Conservation (phyloP, 2,113 vertebrate genomes). For the Falco punctatus region DNA sequence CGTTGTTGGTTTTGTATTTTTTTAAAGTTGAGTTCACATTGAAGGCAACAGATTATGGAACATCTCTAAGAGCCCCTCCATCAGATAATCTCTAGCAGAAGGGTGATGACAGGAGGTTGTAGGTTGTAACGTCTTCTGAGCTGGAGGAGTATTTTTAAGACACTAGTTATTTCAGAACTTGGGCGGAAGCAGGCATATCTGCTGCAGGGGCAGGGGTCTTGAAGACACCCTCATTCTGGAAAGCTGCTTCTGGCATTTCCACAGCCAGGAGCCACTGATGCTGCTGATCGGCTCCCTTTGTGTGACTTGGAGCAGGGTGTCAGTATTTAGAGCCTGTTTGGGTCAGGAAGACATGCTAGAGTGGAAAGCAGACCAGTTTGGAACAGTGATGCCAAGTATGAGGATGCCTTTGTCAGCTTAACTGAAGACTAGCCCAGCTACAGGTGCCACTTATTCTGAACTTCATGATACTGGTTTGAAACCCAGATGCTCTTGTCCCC, state of each 20-base stretch:
- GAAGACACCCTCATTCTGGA: background rate
- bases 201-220: background rate
- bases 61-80: slow-evolving; percentile 37
- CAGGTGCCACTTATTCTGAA: background rate
- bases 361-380: background rate
- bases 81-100: slow-evolving; percentile 49
- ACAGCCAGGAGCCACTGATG: background rate
- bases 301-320: background rate
- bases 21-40: background rate
- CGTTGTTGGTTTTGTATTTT: background rate
- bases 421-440: background rate
- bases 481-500: background rate
- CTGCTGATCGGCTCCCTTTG: background rate
- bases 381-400: background rate
- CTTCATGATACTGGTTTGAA: background rate
- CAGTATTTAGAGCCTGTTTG: background rate
- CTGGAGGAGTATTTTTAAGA: slow-evolving; percentile 3
- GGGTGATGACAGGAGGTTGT: slow-evolving; percentile 28
- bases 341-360: background rate
- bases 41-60: slow-evolving; percentile 49
- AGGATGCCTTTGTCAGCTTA: background rate
- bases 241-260: slow-evolving; percentile 5
- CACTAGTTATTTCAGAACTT: background rate
- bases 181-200: background rate
- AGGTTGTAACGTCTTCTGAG: slow-evolving; percentile 45